phyloP scores from a whole-genome alignment of 2,888 invertebrate genomes.

The Tryphoninae sp. region DNA sequence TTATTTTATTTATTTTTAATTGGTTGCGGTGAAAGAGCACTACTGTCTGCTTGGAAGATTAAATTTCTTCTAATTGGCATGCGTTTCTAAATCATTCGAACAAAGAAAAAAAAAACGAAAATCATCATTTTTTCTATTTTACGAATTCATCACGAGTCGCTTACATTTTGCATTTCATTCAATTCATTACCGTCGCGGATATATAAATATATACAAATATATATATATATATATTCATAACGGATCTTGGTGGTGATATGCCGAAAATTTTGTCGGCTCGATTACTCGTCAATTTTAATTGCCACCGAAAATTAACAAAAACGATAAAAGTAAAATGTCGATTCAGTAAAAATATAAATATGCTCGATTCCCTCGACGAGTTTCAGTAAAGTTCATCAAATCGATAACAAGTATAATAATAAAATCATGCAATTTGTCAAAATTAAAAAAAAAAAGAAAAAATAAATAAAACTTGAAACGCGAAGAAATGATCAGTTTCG shows the following conservation, averaged over 20 bases:
- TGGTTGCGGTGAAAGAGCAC: constrained; percentile 81
- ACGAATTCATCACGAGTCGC: constrained; percentile 72
- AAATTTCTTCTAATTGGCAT: constrained; percentile 81
- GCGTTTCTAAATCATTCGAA: constrained; percentile 76
- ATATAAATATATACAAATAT: constrained; percentile 27
- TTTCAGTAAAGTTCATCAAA: constrained; percentile 30
- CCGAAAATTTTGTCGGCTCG: constrained; percentile 41
- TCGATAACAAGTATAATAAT: constrained; percentile 25
- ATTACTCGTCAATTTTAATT: neutral
- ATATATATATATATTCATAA: constrained; percentile 34
- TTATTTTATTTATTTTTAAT: constrained; percentile 65
- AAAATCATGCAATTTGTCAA: constrained; percentile 26
- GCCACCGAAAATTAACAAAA: neutral
- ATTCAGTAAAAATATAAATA: constrained; percentile 14
- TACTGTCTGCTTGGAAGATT: constrained; percentile 80
- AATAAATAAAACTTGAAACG: constrained; percentile 10
- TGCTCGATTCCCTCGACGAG: constrained; percentile 1
- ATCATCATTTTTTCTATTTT: constrained; percentile 70
- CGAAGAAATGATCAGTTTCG: constrained; percentile 32
- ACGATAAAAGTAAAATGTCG: constrained; percentile 2
- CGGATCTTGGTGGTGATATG: constrained; percentile 63
- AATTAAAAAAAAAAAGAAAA: neutral
- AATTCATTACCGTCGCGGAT: constrained; percentile 63
- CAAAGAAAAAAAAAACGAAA: constrained; percentile 40
- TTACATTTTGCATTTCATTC: constrained; percentile 66